Percentiles rank a stretch among this genome's conserved stretches.
Evolutionary conservation across 2,113 vertebrate genomes (phyloP).

Genomic region (Zapus hudsonius): DNA sequence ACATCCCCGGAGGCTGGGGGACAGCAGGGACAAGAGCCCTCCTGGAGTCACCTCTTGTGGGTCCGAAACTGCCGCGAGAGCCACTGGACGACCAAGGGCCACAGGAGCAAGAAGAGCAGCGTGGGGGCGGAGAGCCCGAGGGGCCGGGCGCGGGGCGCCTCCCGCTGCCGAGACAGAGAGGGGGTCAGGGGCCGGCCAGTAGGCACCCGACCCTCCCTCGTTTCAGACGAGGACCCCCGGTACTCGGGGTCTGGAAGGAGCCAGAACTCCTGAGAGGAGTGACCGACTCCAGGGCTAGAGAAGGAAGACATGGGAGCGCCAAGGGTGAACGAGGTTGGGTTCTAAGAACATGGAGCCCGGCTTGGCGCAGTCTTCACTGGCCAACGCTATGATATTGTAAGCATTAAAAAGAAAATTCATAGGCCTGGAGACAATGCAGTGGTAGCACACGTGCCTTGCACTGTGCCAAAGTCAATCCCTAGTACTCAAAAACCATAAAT

Average conservation of each 20-base stretch:
- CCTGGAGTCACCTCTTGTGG: slow-evolving; percentile 84
- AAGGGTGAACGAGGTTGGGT: not conserved
- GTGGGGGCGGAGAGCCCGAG: slow-evolving; percentile 82
- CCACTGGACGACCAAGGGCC: slow-evolving; percentile 94
- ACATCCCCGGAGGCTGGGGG: slow-evolving; percentile 8
- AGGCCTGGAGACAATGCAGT: too few relatives aligned
- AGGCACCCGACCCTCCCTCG: too few relatives aligned
- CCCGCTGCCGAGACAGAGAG: slow-evolving; percentile 66
- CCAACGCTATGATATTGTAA: not conserved
- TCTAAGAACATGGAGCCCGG: not conserved
- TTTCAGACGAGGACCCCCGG: not conserved
- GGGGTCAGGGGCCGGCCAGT: slow-evolving; percentile 32
- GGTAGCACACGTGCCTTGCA: too few relatives aligned
- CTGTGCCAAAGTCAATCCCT: too few relatives aligned
- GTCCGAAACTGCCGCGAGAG: slow-evolving; percentile 87
- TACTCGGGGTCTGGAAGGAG: slow-evolving; percentile 26
- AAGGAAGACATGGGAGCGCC: slow-evolving; percentile 11
- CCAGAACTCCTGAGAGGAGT: not conserved
- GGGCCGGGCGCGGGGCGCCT: slow-evolving; percentile 54
- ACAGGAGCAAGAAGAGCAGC: slow-evolving; percentile 92
- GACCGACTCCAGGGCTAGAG: not conserved
- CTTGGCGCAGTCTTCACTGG: not conserved
- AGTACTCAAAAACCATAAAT: too few relatives aligned
- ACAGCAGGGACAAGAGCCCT: not conserved
- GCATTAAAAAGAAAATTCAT: not conserved